Percentiles rank a stretch among this genome's conserved stretches.
Evolutionary conservation across 2,888 invertebrate genomes (phyloP).

Genomic region (Adelphocoris suturalis): DNA sequence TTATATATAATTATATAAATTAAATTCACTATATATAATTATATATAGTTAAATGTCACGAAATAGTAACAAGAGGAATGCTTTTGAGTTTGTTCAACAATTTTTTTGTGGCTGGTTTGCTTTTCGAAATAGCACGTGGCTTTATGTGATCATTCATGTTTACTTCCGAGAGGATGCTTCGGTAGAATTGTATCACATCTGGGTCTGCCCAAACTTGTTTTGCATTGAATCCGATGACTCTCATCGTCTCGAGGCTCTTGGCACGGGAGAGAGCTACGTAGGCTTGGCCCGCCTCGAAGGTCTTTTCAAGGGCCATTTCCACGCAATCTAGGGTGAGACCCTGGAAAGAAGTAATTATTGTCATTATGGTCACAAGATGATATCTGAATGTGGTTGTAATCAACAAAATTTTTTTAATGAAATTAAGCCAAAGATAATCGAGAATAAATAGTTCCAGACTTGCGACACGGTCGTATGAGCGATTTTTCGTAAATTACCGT

Average conservation of each 20-base stretch:
- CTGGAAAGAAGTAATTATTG: conserved; percentile 80
- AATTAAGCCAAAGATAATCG: too few species aligned
- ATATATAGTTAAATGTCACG: conserved; percentile 22
- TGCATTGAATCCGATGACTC: conserved; percentile 91
- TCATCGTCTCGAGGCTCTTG: conserved; percentile 89
- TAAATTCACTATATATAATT: too few species aligned
- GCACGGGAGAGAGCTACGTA: conserved; percentile 97
- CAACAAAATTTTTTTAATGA: too few species aligned
- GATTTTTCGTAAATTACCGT: too few species aligned
- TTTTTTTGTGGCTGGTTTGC: conserved; percentile 11
- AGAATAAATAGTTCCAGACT: too few species aligned
- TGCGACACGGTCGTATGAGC: too few species aligned
- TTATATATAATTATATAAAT: too few species aligned
- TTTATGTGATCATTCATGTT: conserved; percentile 28
- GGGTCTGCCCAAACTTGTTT: conserved; percentile 94
- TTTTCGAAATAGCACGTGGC: conserved; percentile 23
- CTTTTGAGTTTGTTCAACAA: conserved; percentile 37
- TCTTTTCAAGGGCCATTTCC: conserved; percentile 90
- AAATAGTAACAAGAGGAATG: conserved; percentile 62
- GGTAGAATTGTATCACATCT: conserved; percentile 90
- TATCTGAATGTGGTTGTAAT: too few species aligned
- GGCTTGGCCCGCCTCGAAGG: conserved; percentile 97
- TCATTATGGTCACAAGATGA: background rate
- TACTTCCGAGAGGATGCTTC: conserved; percentile 77
- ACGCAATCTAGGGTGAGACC: conserved; percentile 96